These are phyloP conservation scores for Aplysia californica DNA, from an alignment of 1,140 invertebrate genomes.

Conservation along the genomic window DNA sequence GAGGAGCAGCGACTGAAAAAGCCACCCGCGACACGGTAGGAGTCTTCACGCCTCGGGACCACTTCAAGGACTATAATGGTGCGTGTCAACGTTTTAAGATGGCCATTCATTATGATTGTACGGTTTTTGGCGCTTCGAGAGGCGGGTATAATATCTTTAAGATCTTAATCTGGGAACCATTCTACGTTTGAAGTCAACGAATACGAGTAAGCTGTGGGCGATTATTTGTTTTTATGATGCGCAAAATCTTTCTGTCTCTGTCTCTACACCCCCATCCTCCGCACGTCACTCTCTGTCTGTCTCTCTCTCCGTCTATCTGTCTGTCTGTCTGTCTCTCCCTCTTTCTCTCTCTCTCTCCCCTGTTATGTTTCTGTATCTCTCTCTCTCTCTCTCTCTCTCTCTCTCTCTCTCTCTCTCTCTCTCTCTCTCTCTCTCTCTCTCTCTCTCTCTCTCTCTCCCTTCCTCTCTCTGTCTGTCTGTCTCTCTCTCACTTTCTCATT, in stretches of 20 bases:
- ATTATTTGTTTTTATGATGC: neutral
- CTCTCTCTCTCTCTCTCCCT: neutral
- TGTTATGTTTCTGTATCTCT: too few species aligned
- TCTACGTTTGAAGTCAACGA: too few species aligned
- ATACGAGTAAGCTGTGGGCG: too few species aligned
- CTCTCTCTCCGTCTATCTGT: conserved; percentile 11
- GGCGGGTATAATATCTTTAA: neutral
- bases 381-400: neutral
- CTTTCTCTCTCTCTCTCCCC: too few species aligned
- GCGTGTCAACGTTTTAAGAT: too few species aligned
- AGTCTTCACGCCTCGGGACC: too few species aligned
- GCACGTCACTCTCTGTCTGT: neutral
- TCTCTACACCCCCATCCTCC: neutral
- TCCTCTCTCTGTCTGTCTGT: neutral
- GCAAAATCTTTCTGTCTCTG: neutral
- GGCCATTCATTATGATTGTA: too few species aligned
- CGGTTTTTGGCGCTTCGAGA: neutral
- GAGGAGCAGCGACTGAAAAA: too few species aligned
- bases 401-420: conserved; percentile 13
- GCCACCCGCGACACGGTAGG: too few species aligned
- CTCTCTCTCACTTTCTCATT: too few species aligned
- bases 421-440: conserved; percentile 7
- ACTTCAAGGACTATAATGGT: too few species aligned
- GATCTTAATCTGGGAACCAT: neutral
- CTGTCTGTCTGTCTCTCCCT: too few species aligned